phyloP scores from a whole-genome alignment of 2,797 vertebrate genomes.

The Spea hammondii region DNA sequence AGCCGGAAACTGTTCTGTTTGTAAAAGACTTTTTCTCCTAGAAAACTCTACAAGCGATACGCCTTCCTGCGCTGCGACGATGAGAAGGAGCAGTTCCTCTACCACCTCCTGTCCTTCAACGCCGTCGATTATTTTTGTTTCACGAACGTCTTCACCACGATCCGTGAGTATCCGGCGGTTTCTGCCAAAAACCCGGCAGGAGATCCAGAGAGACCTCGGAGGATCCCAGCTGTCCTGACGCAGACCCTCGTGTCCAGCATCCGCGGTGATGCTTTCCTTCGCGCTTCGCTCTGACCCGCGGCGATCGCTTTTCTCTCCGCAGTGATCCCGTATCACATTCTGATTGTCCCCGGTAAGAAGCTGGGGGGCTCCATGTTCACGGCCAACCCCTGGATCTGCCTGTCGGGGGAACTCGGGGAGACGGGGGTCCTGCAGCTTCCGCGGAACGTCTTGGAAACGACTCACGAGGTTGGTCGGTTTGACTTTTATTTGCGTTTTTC shows the following conservation, averaged over 20 bases:
- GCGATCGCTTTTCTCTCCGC: slow-evolving; percentile 44
- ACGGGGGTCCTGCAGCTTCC: slow-evolving; percentile 94
- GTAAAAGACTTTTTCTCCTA: slow-evolving; percentile 59
- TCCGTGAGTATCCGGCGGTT: slow-evolving; percentile 79
- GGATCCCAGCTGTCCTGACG: neutral
- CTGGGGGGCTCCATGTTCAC: slow-evolving; percentile 98
- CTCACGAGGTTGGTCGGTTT: slow-evolving; percentile 84
- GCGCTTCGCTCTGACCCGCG: neutral
- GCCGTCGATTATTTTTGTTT: slow-evolving; percentile 99
- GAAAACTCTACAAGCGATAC: slow-evolving; percentile 96
- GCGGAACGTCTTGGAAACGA: slow-evolving; percentile 93
- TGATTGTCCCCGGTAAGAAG: slow-evolving; percentile 94
- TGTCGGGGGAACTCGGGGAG: slow-evolving; percentile 93
- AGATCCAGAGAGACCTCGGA: too few relatives aligned
- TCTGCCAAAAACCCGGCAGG: too few relatives aligned
- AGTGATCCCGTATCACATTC: slow-evolving; percentile 98
- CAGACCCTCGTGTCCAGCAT: too few relatives aligned
- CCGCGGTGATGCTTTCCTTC: too few relatives aligned
- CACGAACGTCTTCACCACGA: slow-evolving; percentile 97
- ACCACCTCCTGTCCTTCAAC: slow-evolving; percentile 96
- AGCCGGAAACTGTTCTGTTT: too few relatives aligned
- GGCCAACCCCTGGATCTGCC: slow-evolving; percentile 97
- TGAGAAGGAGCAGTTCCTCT: slow-evolving; percentile 98
- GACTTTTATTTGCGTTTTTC: neutral
- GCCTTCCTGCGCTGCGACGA: slow-evolving; percentile 97